Conservation (phyloP, 2,888 invertebrate genomes). For the Phania funesta region DNA sequence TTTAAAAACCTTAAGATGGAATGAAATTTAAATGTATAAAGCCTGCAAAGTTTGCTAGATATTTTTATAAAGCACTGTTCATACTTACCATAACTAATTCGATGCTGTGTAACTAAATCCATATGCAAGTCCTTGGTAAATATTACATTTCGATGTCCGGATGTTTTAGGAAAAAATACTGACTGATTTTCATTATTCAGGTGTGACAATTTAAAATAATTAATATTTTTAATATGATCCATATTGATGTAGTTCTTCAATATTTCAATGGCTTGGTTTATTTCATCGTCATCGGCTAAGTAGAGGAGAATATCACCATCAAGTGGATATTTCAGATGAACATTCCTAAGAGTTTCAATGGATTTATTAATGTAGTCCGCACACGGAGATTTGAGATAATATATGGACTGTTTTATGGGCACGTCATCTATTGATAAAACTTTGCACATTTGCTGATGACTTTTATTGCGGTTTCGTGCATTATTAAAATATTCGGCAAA, state of each 20-base stretch:
- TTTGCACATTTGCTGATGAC: constrained; percentile 84
- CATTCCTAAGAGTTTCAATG: constrained; percentile 93
- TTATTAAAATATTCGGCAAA: constrained; percentile 89
- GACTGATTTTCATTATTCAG: constrained; percentile 87
- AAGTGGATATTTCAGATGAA: constrained; percentile 90
- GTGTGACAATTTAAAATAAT: constrained; percentile 91
- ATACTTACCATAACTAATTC: constrained; percentile 90
- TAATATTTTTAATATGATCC: constrained; percentile 82
- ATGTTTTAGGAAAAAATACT: constrained; percentile 88
- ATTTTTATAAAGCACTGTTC: not conserved
- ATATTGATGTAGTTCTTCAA: constrained; percentile 82
- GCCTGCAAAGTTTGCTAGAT: not conserved
- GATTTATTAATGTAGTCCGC: constrained; percentile 93
- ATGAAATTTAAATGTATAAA: not conserved
- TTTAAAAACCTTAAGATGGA: not conserved
- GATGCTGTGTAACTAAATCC: constrained; percentile 96
- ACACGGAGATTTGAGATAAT: constrained; percentile 90
- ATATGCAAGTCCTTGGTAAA: constrained; percentile 98
- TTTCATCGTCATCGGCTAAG: constrained; percentile 96
- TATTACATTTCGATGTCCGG: constrained; percentile 91
- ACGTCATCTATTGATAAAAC: constrained; percentile 95
- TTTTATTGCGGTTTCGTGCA: constrained; percentile 64
- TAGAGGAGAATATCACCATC: constrained; percentile 95
- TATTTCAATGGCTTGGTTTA: constrained; percentile 87
- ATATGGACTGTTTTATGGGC: constrained; percentile 90